Evolutionary conservation across 53 echinoderm and acorn worm species (phyloP).

Genomic region (Paelopatides confundens): DNA sequence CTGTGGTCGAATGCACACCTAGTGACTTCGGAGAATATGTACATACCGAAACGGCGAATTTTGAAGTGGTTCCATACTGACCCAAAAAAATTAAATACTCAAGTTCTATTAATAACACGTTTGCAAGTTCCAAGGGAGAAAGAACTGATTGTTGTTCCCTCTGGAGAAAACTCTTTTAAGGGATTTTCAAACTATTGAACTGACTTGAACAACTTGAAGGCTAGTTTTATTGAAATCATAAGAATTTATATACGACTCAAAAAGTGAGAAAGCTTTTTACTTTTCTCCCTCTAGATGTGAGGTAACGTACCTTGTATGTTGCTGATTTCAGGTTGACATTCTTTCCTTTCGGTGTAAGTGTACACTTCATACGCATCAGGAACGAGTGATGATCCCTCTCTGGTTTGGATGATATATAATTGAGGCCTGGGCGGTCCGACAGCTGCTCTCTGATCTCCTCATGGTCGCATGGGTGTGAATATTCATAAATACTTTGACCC

Average conservation of each 20-base stretch:
- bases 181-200: background rate
- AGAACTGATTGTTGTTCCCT: too few species aligned
- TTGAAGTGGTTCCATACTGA: too few species aligned
- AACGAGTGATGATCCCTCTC: slow-evolving; percentile 76
- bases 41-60: too few species aligned
- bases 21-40: too few species aligned
- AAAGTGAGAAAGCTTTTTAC: background rate
- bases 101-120: too few species aligned
- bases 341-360: slow-evolving; percentile 90
- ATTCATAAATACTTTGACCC: slow-evolving; percentile 97
- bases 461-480: slow-evolving; percentile 97
- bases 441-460: slow-evolving; percentile 97
- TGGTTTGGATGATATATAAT: slow-evolving; percentile 35
- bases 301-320: slow-evolving; percentile 81
- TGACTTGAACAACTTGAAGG: background rate
- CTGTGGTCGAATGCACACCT: too few species aligned
- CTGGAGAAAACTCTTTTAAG: too few species aligned
- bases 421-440: slow-evolving; percentile 77
- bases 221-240: background rate
- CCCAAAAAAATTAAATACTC: too few species aligned
- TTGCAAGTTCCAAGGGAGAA: too few species aligned
- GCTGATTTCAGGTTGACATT: slow-evolving; percentile 97
- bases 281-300: background rate
- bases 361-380: slow-evolving; percentile 91
- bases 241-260: too few species aligned